phyloP scores from a whole-genome alignment of 2,888 invertebrate species.

The Netelia inedita region DNA sequence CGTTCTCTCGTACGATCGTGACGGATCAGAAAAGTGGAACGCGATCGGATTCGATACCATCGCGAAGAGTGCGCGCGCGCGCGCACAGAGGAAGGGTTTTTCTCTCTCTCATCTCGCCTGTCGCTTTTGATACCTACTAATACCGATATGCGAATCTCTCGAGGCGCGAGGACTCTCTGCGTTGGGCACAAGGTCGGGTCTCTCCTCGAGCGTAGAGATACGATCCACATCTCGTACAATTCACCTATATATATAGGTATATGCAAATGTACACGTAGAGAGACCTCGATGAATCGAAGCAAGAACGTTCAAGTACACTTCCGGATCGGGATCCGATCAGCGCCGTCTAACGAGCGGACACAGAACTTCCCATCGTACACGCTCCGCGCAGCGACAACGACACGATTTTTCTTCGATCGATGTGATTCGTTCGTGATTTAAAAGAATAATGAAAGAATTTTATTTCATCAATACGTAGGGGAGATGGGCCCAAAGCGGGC shows the following conservation, averaged over 20 bases:
- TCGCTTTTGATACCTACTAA: slow-evolving; percentile 53
- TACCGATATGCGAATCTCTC: slow-evolving; percentile 38
- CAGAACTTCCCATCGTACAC: background rate
- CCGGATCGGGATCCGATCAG: slow-evolving; percentile 59
- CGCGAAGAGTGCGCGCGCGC: background rate
- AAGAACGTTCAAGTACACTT: slow-evolving; percentile 40
- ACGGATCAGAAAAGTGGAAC: slow-evolving; percentile 68
- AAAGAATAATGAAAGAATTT: slow-evolving; percentile 8
- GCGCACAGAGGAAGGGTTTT: slow-evolving; percentile 29
- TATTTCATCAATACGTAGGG: slow-evolving; percentile 39
- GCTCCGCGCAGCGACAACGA: slow-evolving; percentile 33
- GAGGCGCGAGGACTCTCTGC: slow-evolving; percentile 21
- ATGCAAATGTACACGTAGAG: slow-evolving; percentile 1
- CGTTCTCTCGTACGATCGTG: slow-evolving; percentile 57
- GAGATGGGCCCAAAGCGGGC: too few relatives aligned
- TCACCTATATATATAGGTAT: slow-evolving; percentile 1
- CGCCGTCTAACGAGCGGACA: slow-evolving; percentile 52
- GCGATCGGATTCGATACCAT: slow-evolving; percentile 62
- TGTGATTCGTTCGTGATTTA: background rate
- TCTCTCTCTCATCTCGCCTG: slow-evolving; percentile 49
- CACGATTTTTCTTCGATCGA: background rate
- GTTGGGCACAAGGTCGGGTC: slow-evolving; percentile 60
- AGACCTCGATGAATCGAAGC: slow-evolving; percentile 26
- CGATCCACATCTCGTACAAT: slow-evolving; percentile 40
- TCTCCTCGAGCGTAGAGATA: slow-evolving; percentile 52